phyloP scores from a whole-genome alignment of 2,888 invertebrate genomes.

The Drosophila ezoana region DNA sequence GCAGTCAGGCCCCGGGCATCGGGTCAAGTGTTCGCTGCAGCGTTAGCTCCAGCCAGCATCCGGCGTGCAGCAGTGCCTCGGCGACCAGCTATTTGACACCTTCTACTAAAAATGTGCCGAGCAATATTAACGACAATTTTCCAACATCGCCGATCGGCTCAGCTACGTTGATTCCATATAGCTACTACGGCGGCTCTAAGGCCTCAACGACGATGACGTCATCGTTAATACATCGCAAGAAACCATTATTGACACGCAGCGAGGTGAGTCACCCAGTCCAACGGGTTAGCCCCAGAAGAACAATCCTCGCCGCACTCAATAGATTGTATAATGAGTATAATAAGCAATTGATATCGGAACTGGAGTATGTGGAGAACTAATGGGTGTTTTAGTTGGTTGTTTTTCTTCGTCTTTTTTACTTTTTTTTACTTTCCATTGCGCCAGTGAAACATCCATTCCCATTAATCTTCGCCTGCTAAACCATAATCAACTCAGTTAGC shows the following conservation, averaged over 20 bases:
- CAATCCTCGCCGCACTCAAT: slow-evolving; percentile 9
- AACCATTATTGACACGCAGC: slow-evolving; percentile 84
- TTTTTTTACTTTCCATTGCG: not conserved
- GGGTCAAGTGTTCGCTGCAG: slow-evolving; percentile 45
- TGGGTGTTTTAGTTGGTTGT: not conserved
- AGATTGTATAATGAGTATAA: slow-evolving; percentile 1
- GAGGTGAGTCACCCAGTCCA: slow-evolving; percentile 84
- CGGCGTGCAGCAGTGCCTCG: slow-evolving; percentile 18
- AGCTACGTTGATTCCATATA: slow-evolving; percentile 46
- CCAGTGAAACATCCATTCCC: not conserved
- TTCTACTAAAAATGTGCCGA: slow-evolving; percentile 26
- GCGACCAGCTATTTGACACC: slow-evolving; percentile 41
- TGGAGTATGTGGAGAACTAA: not conserved
- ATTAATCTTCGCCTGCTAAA: slow-evolving; percentile 1
- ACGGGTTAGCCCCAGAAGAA: slow-evolving; percentile 2
- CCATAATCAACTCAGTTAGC: too few relatives aligned
- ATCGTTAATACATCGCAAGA: slow-evolving; percentile 83
- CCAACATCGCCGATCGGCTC: slow-evolving; percentile 44
- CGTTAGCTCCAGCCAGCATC: slow-evolving; percentile 37
- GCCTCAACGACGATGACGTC: slow-evolving; percentile 75
- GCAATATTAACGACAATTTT: slow-evolving; percentile 11
- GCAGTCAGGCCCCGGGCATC: slow-evolving; percentile 38
- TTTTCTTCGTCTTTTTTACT: not conserved
- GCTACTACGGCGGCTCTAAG: slow-evolving; percentile 31
- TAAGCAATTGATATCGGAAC: slow-evolving; percentile 1